A percentile compares a stretch with the other conserved stretches of the same genome.
phyloP scores from a whole-genome alignment of 2,888 invertebrate genomes.

The Dendrolimus pini region DNA sequence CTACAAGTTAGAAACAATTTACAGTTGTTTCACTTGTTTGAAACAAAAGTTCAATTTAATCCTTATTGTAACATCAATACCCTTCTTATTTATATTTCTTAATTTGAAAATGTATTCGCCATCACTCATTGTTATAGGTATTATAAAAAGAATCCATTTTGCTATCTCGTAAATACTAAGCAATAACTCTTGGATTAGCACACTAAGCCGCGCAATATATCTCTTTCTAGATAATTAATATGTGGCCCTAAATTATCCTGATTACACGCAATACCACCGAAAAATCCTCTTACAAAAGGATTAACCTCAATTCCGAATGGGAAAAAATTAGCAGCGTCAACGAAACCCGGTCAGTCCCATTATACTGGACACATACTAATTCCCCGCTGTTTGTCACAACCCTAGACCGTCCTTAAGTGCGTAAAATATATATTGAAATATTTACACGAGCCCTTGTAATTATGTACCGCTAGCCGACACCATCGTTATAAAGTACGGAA shows the following conservation, averaged over 20 bases:
- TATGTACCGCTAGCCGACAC: not conserved
- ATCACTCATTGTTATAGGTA: no score
- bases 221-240: not conserved
- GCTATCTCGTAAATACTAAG: not conserved
- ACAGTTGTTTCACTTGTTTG: not conserved
- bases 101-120: no score
- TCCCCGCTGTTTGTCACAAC: not conserved
- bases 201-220: not conserved
- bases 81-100: no score
- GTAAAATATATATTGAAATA: not conserved
- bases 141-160: no score
- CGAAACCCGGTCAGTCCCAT: not conserved
- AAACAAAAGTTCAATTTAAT: not conserved
- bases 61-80: no score
- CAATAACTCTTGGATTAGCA: not conserved
- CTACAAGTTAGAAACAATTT: not conserved
- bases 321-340: not conserved
- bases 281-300: not conserved
- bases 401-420: not conserved
- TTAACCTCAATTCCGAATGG: not conserved
- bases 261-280: not conserved
- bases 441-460: not conserved
- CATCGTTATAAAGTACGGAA: not conserved
- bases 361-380: not conserved
- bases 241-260: not conserved